Evolutionary conservation across 2,888 invertebrate species (phyloP).

Genomic region (Hoplodrina ambigua): DNA sequence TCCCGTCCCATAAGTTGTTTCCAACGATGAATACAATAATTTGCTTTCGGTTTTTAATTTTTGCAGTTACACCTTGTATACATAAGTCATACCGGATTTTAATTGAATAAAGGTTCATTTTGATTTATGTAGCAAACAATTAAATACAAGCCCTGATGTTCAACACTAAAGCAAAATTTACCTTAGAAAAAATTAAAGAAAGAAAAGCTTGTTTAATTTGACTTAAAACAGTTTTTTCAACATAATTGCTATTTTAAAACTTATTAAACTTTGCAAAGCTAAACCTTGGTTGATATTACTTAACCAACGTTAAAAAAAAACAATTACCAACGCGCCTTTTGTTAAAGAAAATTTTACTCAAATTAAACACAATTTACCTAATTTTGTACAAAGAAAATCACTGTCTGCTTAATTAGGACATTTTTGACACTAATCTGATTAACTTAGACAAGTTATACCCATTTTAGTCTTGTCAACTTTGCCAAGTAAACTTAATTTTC

Average conservation of each 20-base stretch:
- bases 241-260: background rate
- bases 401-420: conserved; percentile 47
- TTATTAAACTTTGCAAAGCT: conserved; percentile 21
- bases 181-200: background rate
- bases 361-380: conserved; percentile 17
- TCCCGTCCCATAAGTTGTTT: no score
- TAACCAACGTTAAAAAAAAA: conserved; percentile 20
- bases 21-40: no score
- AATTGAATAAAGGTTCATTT: background rate
- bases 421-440: conserved; percentile 58
- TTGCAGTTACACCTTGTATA: no score
- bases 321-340: background rate
- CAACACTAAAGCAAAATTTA: background rate
- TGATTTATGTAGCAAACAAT: background rate
- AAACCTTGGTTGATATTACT: conserved; percentile 10
- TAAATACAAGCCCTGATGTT: background rate
- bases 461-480: conserved; percentile 47
- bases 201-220: background rate
- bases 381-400: conserved; percentile 41
- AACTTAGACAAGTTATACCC: conserved; percentile 39
- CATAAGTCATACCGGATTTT: no score
- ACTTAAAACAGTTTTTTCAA: background rate
- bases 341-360: conserved; percentile 10
- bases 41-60: no score
- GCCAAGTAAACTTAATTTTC: conserved; percentile 32